Evolutionary conservation across 2,888 invertebrate genomes (phyloP), one percentile per base, ranked within the genome.

Genomic region (Podabrus alpinus): DNA sequence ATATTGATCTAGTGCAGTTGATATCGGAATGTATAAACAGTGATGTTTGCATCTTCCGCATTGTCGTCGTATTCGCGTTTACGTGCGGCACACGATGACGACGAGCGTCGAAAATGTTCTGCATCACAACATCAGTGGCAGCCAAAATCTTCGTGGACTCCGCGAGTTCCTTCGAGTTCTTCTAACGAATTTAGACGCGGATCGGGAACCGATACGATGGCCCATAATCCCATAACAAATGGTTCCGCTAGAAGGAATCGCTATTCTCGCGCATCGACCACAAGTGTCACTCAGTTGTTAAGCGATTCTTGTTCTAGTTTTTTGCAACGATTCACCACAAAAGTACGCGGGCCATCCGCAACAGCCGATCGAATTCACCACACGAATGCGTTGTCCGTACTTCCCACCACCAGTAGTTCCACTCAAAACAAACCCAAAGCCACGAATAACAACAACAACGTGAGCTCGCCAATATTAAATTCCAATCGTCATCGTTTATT

Each of bases 301-400:
- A 94, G 93, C 81, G 96, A 96, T 86, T 95, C 95, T 82, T 96
- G 95, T 88, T 94, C 94, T 84, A 96, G 92, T 88, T 90, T 96
- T 80, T 90, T 96, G 83, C 95, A 95, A 86, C 91, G 95, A 80
- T 89, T 96, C 83, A 90, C 92, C 9, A 93, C 93, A 45, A 91
- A 94, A 79, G 91, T 91, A 67, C 91, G 95, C 77, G 94, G 94
- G 68, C 94, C 95, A 60, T 95, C 95, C 69, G 92, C 88, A 71
- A 77, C 71, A 7, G 29, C 59, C n/a, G 76, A 77, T 24, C 71
- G 75, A 25, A 71, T 73, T 69, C 68, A 71, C 15, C 69, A 71
- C 21, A 74, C 45, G 9, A 64, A 7, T 59, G 67, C 66, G 10
- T 59, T 69, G 61, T 71, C 76, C 9, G 71, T 68, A 11, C 45